phyloP scores from a whole-genome alignment of 64 coral and sea anemone species.

The Platygyra sinensis region DNA sequence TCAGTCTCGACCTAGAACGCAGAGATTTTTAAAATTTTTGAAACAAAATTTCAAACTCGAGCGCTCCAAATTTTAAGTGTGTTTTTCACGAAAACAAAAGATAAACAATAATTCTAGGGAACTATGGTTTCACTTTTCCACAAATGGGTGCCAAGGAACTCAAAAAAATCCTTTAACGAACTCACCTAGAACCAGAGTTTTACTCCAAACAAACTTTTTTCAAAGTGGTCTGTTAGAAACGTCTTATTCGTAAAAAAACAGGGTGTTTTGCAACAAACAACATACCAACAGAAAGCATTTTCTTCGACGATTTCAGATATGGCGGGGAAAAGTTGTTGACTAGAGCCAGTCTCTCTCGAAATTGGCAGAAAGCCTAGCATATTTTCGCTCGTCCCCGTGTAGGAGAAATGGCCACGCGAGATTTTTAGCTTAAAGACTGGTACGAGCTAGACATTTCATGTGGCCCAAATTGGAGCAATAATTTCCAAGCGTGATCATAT shows the following conservation, averaged over 20 bases:
- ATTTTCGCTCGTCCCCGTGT: neutral
- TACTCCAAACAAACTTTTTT: neutral
- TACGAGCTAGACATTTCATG: neutral
- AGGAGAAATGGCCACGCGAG: neutral
- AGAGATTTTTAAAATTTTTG: neutral
- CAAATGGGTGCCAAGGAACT: neutral
- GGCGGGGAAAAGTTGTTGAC: neutral
- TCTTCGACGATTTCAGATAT: neutral
- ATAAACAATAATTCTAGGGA: conserved; percentile 41
- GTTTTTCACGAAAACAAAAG: conserved; percentile 10
- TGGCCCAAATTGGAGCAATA: conserved; percentile 13
- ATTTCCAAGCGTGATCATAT: conserved; percentile 37
- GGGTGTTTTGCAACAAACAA: neutral
- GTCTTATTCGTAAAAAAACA: neutral
- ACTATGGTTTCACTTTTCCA: conserved; percentile 30
- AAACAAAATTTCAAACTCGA: neutral
- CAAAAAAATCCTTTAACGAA: conserved; percentile 7
- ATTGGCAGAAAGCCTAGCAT: neutral
- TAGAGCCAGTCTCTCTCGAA: neutral
- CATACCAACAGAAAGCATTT: conserved; percentile 19
- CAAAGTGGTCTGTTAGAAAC: neutral
- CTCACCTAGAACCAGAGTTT: neutral
- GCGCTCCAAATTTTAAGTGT: neutral
- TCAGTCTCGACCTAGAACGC: conserved; percentile 4
- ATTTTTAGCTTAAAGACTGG: conserved; percentile 5